Evolutionary conservation across 2,888 invertebrate species (phyloP), one percentile per base, ranked within the genome.

Genomic region (Epistrophella euchroma): DNA sequence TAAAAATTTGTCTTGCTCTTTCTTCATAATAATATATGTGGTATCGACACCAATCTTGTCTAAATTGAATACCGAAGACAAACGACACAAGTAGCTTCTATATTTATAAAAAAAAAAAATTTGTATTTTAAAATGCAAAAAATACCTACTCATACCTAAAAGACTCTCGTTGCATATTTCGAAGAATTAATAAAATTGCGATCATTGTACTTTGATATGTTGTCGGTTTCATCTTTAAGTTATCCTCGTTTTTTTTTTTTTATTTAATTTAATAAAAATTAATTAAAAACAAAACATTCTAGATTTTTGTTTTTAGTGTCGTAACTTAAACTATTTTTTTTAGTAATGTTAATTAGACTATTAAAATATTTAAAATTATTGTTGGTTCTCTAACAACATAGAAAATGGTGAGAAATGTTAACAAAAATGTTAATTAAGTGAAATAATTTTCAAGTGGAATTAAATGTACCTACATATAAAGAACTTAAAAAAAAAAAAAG

Each of bases 171-270:
- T 32, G 17, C 25, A 19, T 64, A 64, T 28, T 74, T 74, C 64
- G 15, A 74, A 74, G 62, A 64, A 74, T 40, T 74, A 43, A 62
- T 62, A 64, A 74, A 55, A 64, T 56, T 45, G 56, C 35, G 58
- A 66, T 68, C 76, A 68, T 76, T 76, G 68, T 58, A 47, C 56
- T 45, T 68, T 45, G 76, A 76, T 76, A 68, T 56, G 56, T 76
- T 45, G 76, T 58, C 56, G 66, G 56, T 50, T 66, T 66, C 76
- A 56, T 68, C 32, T 72, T 47, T 40, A 37, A 35, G 45, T 6
- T 32, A 22, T 35, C 9, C 19, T 17, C 19, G 19, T 37, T 52
- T 25, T 68, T 68, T 68, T 22, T 11, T n/a, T n/a, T 32, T 15
- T 19, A 17, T 37, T 43, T 43, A 62, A 43, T 25, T 6, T n/a